A percentile compares a stretch with the other conserved stretches of the same genome.
Conservation (phyloP, 2,888 invertebrate species). For the Byasa hedistus region DNA sequence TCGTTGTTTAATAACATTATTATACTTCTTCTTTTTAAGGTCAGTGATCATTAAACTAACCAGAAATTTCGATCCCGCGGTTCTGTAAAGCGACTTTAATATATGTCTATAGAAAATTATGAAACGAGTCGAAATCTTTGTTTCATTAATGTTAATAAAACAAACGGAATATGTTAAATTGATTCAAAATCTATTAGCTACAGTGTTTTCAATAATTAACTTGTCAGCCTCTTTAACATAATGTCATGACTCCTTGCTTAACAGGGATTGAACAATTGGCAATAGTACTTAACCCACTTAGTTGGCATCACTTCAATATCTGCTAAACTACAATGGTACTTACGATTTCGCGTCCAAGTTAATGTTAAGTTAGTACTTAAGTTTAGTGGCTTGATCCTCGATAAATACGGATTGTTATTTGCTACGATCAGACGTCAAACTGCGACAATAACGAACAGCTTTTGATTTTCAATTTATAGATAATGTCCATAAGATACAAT, state of each 20-base stretch:
- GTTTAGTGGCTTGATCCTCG: background rate
- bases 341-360: constrained; percentile 9
- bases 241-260: constrained; percentile 10
- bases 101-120: no score
- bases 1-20: no score
- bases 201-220: constrained; percentile 4
- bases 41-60: no score
- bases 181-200: background rate
- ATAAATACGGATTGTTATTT: background rate
- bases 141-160: no score
- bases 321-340: constrained; percentile 13
- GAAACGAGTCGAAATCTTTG: no score
- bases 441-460: no score
- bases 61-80: no score
- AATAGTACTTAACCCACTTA: constrained; percentile 22
- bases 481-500: no score
- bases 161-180: no score
- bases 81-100: no score
- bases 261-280: constrained; percentile 13
- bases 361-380: constrained; percentile 16
- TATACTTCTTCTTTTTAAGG: no score
- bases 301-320: constrained; percentile 11
- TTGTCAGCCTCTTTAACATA: constrained; percentile 9
- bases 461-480: no score
- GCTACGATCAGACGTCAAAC: background rate